Conservation (phyloP, 2,888 invertebrate species). For the Mimas tiliae region DNA sequence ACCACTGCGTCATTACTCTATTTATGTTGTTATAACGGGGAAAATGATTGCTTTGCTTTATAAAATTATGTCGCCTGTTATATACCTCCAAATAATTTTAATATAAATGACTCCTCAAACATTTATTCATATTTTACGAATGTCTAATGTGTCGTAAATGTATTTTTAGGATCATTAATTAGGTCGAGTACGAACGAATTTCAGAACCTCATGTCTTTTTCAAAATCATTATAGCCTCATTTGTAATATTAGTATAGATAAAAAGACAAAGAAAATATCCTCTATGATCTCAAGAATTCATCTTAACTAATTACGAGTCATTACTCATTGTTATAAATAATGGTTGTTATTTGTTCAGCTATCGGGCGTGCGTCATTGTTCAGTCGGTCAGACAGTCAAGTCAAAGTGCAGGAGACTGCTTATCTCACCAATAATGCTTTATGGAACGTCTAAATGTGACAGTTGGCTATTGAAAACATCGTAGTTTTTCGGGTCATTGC, state of each 20-base stretch:
- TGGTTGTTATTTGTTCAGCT: background rate
- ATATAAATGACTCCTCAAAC: background rate
- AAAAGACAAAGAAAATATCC: no score
- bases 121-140: no score
- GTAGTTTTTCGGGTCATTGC: background rate
- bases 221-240: no score
- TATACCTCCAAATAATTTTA: background rate
- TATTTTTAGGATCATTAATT: no score
- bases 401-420: background rate
- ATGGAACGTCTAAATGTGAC: background rate
- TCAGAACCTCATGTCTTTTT: no score
- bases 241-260: no score
- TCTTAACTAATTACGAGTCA: constrained; percentile 1
- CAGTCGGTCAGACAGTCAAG: background rate
- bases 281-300: no score
- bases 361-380: constrained; percentile 3
- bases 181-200: no score
- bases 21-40: constrained; percentile 14
- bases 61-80: background rate
- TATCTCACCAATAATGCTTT: constrained; percentile 6
- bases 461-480: background rate
- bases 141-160: no score
- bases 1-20: constrained; percentile 15
- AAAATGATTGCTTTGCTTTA: constrained; percentile 2
- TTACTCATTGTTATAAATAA: constrained; percentile 13